Evolutionary conservation across 2,888 invertebrate genomes (phyloP), one percentile per base, ranked within the genome.

Genomic region (Cephus nigrinus): DNA sequence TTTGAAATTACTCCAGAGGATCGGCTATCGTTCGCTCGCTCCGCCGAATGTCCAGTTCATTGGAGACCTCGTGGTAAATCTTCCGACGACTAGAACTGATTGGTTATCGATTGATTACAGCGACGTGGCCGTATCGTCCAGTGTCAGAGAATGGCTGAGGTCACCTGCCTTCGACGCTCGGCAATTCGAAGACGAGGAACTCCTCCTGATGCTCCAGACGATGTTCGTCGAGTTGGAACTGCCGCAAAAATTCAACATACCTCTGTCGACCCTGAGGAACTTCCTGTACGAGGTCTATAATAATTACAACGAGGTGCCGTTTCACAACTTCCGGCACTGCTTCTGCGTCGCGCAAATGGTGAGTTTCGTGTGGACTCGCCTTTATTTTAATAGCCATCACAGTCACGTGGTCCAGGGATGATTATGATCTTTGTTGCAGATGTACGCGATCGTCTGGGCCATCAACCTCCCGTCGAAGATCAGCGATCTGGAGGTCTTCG

Each of bases 261-360:
- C 96, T 88, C 93, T 95, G 87, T 93, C 93, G 80, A 94, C 94
- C 78, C 92, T 96, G 83, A 93, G 95, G 82, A 95, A 94, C 90
- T 96, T 96, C 92, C 93, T 96, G 76, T 95, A 95, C 90, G 95
- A 95, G 91, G 95, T 95, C 85, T 96, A 95, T 92, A 95, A 95
- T 91, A 95, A 95, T 91, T 97, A 97, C 93, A 95, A 96, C 92
- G 96, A 96, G 92, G 96, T 97, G 89, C 96, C 96, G 81, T 97
- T 97, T 92, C 97, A 97, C 92, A 97, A 97, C 92, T 97, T 97
- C 92, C 94, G 96, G 84, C 97, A 97, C 90, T 96, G 96, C 92
- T 97, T 97, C 92, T 96, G 96, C 92, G 97, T 97, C 83, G 94
- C 96, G 80, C 97, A 97, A 93, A 97, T 97, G 96, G 96, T 96